Evolutionary conservation across 1,140 invertebrate genomes (phyloP), one percentile per base, ranked within the genome.

Genomic region (Drosophila navojoa): DNA sequence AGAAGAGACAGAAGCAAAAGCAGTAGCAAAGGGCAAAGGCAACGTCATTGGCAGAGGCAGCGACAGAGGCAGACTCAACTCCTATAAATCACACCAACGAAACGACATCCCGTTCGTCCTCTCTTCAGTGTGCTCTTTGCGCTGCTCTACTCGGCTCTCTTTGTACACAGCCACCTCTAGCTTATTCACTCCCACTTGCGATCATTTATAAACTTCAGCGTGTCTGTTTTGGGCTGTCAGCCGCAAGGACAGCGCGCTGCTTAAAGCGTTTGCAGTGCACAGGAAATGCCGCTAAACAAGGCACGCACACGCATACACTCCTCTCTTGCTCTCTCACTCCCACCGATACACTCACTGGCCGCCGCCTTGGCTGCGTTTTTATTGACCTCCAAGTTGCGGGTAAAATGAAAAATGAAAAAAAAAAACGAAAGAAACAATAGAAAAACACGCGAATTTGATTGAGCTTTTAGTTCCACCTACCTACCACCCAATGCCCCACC

Each of bases 131-230:
- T 11, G 2, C 49, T 44, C 47, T 62, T 25, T 16, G 22, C 11
- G 2, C 49, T 44, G 7, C 47, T 62, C 32, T n/a, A 11, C 27
- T 16, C 45, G 3, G 9, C 19, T 10, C 10, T 22, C 42, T 45
- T 15, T 7, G 11, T 50, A 7, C 49, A 7, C 13, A 35, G 5
- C 5, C 25, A n/a, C n/a, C 45, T 5, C 13, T 19, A 32, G 42
- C 42, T 16, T 16, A 16, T 16, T 3, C 52, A n/a, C 47, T 57
- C 68, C 63, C 61, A 64, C 55, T 75, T 75, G 75, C 78, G 84
- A 86, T 86, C 82, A 86, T 86, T 86, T 86, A 87, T 86, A 82
- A 86, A 77, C 76, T 75, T 75, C 71, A 73, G 50, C 55, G 32
- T 53, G 63, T 72, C 71, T 74, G 19, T 73, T 74, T 70, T 74